Base-by-base conservation (phyloP, 1,140 invertebrate species). In the Linepithema humile region DNA sequence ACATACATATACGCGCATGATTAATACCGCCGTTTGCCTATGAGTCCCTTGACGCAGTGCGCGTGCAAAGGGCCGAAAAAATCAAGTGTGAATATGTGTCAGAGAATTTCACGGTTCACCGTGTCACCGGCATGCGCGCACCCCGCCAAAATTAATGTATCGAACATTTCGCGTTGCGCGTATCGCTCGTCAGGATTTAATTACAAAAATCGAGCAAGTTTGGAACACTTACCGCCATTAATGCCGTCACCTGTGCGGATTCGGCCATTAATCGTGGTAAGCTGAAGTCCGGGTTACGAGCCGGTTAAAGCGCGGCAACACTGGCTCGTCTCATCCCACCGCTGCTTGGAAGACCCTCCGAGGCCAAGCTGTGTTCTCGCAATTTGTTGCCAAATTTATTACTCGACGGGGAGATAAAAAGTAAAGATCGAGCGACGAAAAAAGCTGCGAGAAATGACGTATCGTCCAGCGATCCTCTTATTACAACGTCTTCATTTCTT, bases 381-480 rank as follows among this genome's bases (percentile, higher is more conserved):
- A 88, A 89, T 89, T 89, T 89, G 87, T 88, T 89, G 84, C 88
- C 83, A 89, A 89, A 87, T 87, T 88, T 89, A 90, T 90, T 89
- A 89, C 89, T 82, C 67, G 64, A 64, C 64, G 72, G 20, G 43
- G 45, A 85, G 86, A 88, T 85, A 88, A 87, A 85, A 87, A 88
- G 74, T 59, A 88, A 77, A 82, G 83, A 83, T 88, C 75, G 86
- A 67, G 48, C 50, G 50, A 55, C 43, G 72, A 77, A 88, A 88
- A 85, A 74, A 70, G 83, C 69, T 64, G 50, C 50, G 80, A 57
- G 70, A 83, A 88, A 88, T 88, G 87, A 88, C 83, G 87, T 85
- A 88, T 88, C 86, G 77, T 88, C 64, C 59, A 70, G 70, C 40
- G 83, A 67, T 64, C 59, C 62, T 85, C 67, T 77, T 77, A 87